Percentiles rank a stretch among this genome's conserved stretches.
Evolutionary conservation across 1,140 invertebrate genomes (phyloP).

Genomic region (Zaprionus capensis): DNA sequence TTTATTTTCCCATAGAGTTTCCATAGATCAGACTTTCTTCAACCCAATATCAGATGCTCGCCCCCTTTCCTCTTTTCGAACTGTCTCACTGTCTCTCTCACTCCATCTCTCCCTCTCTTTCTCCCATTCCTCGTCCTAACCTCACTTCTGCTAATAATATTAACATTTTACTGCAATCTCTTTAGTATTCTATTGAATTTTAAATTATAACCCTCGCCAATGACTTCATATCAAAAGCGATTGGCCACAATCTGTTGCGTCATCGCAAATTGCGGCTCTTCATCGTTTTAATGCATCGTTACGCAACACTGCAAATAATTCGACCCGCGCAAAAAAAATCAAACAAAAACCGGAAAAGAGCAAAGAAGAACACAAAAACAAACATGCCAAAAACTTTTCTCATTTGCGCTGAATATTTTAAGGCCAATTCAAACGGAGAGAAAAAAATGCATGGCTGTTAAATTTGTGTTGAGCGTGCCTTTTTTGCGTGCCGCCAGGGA

Average conservation of each 20-base stretch:
- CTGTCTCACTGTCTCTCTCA: no score
- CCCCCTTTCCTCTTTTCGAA: no score
- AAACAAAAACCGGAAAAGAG: background rate
- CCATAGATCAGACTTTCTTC: no score
- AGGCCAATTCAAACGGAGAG: constrained; percentile 29
- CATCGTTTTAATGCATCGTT: constrained; percentile 36
- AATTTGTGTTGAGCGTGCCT: constrained; percentile 33
- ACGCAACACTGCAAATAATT: constrained; percentile 30
- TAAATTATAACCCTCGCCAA: background rate
- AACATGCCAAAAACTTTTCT: constrained; percentile 42
- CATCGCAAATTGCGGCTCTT: constrained; percentile 16
- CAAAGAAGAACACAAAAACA: constrained; percentile 15
- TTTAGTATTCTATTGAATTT: background rate
- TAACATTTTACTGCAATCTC: background rate
- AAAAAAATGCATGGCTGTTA: constrained; percentile 38
- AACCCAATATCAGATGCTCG: no score
- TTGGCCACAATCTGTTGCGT: constrained; percentile 8
- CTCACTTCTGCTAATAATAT: background rate
- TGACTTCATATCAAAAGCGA: background rate
- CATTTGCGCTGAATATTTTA: constrained; percentile 51
- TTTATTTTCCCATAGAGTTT: no score
- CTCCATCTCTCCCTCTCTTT: background rate
- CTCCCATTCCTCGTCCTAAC: background rate
- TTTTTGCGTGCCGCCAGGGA: background rate
- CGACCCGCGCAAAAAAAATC: background rate